A percentile compares a stretch with the other conserved stretches of the same genome.
phyloP scores from a whole-genome alignment of 1,140 invertebrate genomes.

The Condylostylus longicornis region DNA sequence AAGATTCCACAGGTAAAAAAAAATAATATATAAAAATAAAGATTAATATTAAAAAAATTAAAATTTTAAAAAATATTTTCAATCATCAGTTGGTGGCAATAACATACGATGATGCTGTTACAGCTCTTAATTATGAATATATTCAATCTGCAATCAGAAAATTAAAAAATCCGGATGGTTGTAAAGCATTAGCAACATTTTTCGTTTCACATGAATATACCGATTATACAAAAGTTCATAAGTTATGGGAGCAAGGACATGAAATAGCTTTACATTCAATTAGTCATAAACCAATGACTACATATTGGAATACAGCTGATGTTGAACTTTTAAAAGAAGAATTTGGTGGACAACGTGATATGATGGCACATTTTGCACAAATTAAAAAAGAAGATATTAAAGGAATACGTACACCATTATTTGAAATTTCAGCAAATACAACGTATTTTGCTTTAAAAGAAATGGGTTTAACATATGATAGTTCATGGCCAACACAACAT shows the following conservation, averaged over 20 bases:
- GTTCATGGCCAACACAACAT: slow-evolving; percentile 42
- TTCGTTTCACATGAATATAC: slow-evolving; percentile 55
- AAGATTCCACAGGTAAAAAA: slow-evolving; percentile 33
- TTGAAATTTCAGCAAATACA: slow-evolving; percentile 47
- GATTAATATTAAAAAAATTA: background rate
- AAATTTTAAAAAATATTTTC: slow-evolving; percentile 12
- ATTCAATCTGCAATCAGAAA: slow-evolving; percentile 44
- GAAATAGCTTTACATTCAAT: slow-evolving; percentile 56
- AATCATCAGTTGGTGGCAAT: slow-evolving; percentile 42
- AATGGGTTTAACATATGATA: slow-evolving; percentile 42
- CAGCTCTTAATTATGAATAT: slow-evolving; percentile 44
- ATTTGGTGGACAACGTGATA: slow-evolving; percentile 37
- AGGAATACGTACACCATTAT: slow-evolving; percentile 48
- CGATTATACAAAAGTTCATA: slow-evolving; percentile 45
- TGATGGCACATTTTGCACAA: slow-evolving; percentile 36
- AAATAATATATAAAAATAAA: background rate
- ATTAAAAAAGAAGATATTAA: slow-evolving; percentile 34
- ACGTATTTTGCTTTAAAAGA: slow-evolving; percentile 37
- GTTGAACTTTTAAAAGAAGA: slow-evolving; percentile 35
- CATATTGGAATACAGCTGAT: slow-evolving; percentile 36
- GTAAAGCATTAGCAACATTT: slow-evolving; percentile 44
- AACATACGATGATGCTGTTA: slow-evolving; percentile 56
- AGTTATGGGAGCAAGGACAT: slow-evolving; percentile 44
- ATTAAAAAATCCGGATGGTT: slow-evolving; percentile 45
- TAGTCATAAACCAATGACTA: slow-evolving; percentile 33